Base-by-base conservation (phyloP, 2,888 invertebrate genomes). In the Sminthurides aquaticus region DNA sequence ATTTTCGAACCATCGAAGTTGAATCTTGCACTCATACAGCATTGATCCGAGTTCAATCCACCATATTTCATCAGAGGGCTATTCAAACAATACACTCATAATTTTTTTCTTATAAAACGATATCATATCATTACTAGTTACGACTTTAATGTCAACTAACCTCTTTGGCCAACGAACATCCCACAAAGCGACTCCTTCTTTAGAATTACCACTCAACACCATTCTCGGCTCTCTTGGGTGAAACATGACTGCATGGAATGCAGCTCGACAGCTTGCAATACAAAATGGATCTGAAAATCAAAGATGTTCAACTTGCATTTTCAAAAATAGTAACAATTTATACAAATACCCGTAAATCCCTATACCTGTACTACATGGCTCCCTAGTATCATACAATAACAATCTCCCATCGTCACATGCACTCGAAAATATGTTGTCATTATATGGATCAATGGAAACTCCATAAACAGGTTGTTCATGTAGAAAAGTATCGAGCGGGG, bases 171-270 rank as follows among this genome's bases (percentile, higher is more conserved):
- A 87, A 15, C 95, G 82, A 54, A 91, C 81, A 78, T 96, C 96
- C 92, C 93, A 95, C 52, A 95, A 82, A 3, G 87, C 88, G 54
- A 92, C 87, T 0, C 95, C 95, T 76, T 92, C 90, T 73, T 89
- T 87, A 1, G 91, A 88, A 80, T 95, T 95, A 0, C 94, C 94
- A 3, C 93, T 91, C 18, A 90, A 90, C 66, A 96, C 78, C 73
- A 89, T 84, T 74, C 87, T 83, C 0, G 89, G 84, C 76, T 93
- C 91, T 26, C 84, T 81, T 0, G 95, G 95, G 80, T 95, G 93
- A 79, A 89, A 94, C 86, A 90, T 90, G 48, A 94, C 94, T n/a
- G 92, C 90, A 79, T 95, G 94, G 81, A 92, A 95, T n/a, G 93
- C 86, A 61, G 85, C 84, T 74, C 83, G 83, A 75, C 84, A 84